A percentile compares a stretch with the other conserved stretches of the same genome.
These are phyloP conservation scores for Drosophila carrolli DNA, from an alignment of 1,140 invertebrate species.

Conservation along the genomic window DNA sequence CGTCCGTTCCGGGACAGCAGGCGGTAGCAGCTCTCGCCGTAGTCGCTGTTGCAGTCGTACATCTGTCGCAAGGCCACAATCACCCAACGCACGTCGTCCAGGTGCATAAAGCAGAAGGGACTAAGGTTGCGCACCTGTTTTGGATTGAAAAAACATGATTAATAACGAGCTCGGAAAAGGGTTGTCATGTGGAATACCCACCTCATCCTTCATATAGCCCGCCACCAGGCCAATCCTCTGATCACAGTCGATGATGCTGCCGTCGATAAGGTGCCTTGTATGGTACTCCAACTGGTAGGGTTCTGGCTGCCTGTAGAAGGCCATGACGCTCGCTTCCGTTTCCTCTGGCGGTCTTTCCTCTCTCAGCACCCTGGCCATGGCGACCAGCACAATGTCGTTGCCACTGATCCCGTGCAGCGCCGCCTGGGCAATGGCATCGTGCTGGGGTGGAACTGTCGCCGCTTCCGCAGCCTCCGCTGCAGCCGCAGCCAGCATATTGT, in stretches of 20 bases:
- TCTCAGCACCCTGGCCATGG: slow-evolving; percentile 87
- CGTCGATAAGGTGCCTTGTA: slow-evolving; percentile 93
- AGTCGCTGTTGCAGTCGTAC: slow-evolving; percentile 90
- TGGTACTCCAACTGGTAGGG: slow-evolving; percentile 92
- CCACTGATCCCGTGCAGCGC: slow-evolving; percentile 85
- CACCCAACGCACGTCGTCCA: slow-evolving; percentile 93
- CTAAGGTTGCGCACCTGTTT: slow-evolving; percentile 85
- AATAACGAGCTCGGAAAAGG: neutral
- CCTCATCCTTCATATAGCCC: slow-evolving; percentile 93
- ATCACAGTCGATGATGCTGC: slow-evolving; percentile 93
- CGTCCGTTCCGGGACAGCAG: slow-evolving; percentile 91
- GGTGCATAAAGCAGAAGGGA: slow-evolving; percentile 94
- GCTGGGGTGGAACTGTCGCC: slow-evolving; percentile 69
- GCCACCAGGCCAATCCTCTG: slow-evolving; percentile 93
- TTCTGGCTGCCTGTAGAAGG: slow-evolving; percentile 88
- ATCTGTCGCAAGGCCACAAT: slow-evolving; percentile 93
- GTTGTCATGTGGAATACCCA: slow-evolving; percentile 86
- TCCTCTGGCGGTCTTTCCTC: slow-evolving; percentile 35
- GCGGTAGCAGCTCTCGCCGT: slow-evolving; percentile 92
- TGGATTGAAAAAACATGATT: neutral
- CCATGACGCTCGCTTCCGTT: slow-evolving; percentile 9
- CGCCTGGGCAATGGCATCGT: slow-evolving; percentile 81
- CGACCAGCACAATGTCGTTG: slow-evolving; percentile 88
- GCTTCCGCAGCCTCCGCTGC: slow-evolving; percentile 74
- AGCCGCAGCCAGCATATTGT: slow-evolving; percentile 65